Base-by-base conservation (phyloP, 2,888 invertebrate species). In the Acanthosepion pharaonis region DNA sequence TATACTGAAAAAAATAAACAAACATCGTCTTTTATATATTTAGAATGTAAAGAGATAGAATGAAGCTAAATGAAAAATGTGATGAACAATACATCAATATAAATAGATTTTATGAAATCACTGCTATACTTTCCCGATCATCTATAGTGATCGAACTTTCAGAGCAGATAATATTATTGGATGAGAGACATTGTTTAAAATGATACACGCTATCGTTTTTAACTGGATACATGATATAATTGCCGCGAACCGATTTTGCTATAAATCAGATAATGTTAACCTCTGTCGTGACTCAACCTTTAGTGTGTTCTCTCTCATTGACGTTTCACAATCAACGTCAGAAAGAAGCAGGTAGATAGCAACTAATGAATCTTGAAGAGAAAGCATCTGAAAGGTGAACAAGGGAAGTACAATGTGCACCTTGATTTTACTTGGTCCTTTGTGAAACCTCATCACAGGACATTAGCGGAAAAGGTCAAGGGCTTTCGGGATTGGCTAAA, bases 211-310 rank as follows among this genome's bases (percentile, higher is more conserved):
- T 15, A 78, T 78, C n/a, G 78, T 59, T 59, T 59, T 59, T 59
- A 23, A 20, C 23, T 59, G 23, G n/a, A 33, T n/a, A 78, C 78
- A 78, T n/a, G n/a, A n/a, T n/a, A 78, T 78, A 78, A 78, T 78
- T 78, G 78, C n/a, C n/a, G 33, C 78, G 78, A 78, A 78, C n/a
- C 78, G 11, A 78, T 78, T 18, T 78, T 78, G 78, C n/a, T 78
- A 33, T 78, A n/a, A 78, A 78, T 78, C 78, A n/a, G 78, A 15
- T n/a, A 78, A 78, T 78, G 78, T 78, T 78, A 78, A 78, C 78
- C 78, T 78, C 78, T 78, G n/a, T 78, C 78, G 78, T 78, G 78
- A 78, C 78, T 78, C 78, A 78, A 78, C 78, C 78, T 78, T 78
- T 78, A 78, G 78, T 78, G n/a, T 23, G n/a, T 33, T 78, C 78